These are phyloP conservation scores for Rhinatrema bivittatum DNA, from an alignment of 2,797 vertebrate genomes.

Conservation along the genomic window DNA sequence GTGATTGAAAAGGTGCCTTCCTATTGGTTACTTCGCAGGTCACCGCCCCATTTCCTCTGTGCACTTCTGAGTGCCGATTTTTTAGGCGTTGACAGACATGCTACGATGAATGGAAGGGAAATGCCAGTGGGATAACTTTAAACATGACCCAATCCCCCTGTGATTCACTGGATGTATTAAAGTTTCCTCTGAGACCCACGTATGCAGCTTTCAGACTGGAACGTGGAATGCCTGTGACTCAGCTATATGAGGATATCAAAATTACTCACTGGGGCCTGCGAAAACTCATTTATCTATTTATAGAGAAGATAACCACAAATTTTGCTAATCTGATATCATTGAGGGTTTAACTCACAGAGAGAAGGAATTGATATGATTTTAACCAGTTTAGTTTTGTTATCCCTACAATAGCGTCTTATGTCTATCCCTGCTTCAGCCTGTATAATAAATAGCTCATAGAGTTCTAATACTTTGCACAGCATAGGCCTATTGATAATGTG, in stretches of 20 bases:
- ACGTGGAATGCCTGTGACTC: conserved; percentile 61
- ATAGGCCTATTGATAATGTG: too few species aligned
- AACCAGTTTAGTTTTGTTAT: too few species aligned
- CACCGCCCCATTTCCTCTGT: conserved; percentile 19
- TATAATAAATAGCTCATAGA: too few species aligned
- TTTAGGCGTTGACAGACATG: conserved; percentile 44
- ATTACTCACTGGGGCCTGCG: conserved; percentile 84
- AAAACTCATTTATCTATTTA: conserved; percentile 88
- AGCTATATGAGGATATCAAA: conserved; percentile 73
- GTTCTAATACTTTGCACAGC: too few species aligned
- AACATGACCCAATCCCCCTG: conserved; percentile 45
- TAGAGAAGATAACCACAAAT: conserved; percentile 49
- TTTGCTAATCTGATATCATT: too few species aligned
- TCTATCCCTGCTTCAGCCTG: too few species aligned
- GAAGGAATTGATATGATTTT: too few species aligned
- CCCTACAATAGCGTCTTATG: too few species aligned
- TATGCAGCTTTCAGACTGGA: conserved; percentile 37
- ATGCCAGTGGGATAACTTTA: conserved; percentile 51
- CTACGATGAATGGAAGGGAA: conserved; percentile 40
- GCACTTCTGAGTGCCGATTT: conserved; percentile 24
- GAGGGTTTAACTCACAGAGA: too few species aligned
- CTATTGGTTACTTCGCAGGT: conserved; percentile 29
- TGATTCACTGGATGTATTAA: conserved; percentile 45
- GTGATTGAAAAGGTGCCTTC: conserved; percentile 10
- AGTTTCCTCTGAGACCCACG: conserved; percentile 54